phyloP scores from a whole-genome alignment of 2,888 invertebrate species.

The Caenorhabditis doughertyi region DNA sequence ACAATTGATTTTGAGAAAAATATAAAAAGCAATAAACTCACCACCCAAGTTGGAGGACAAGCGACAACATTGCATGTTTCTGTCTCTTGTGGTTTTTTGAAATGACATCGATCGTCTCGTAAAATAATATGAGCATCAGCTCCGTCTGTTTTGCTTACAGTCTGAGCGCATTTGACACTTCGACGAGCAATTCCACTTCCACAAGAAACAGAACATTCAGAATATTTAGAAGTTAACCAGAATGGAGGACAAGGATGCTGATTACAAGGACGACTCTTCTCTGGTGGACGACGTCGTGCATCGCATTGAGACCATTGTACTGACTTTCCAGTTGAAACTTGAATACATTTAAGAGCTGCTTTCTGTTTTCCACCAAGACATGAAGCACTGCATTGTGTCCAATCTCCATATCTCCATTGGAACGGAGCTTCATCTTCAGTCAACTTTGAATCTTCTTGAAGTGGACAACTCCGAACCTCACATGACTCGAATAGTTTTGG shows the following conservation, averaged over 20 bases:
- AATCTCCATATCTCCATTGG: slow-evolving; percentile 80
- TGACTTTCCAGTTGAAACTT: slow-evolving; percentile 86
- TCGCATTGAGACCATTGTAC: slow-evolving; percentile 93
- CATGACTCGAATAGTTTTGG: slow-evolving; percentile 81
- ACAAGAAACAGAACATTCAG: slow-evolving; percentile 91
- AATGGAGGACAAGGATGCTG: slow-evolving; percentile 96
- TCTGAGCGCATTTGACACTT: slow-evolving; percentile 89
- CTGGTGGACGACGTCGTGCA: slow-evolving; percentile 91
- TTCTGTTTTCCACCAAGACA: slow-evolving; percentile 88
- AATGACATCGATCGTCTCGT: slow-evolving; percentile 93
- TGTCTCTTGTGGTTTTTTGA: slow-evolving; percentile 84
- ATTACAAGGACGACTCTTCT: slow-evolving; percentile 91
- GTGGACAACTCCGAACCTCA: slow-evolving; percentile 76
- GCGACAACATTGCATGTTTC: slow-evolving; percentile 93
- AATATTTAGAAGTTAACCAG: slow-evolving; percentile 80
- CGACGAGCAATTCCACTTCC: slow-evolving; percentile 95
- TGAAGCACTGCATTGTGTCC: slow-evolving; percentile 92
- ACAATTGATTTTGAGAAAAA: not conserved
- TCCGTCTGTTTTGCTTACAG: slow-evolving; percentile 83
- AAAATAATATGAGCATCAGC: slow-evolving; percentile 93
- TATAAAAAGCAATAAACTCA: slow-evolving; percentile 20
- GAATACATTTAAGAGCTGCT: slow-evolving; percentile 76
- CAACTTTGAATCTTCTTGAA: slow-evolving; percentile 71
- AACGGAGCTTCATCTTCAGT: slow-evolving; percentile 59
- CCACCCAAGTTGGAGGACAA: slow-evolving; percentile 92